Conservation (phyloP, 2,888 invertebrate genomes). For the Linnaemya tessellans region DNA sequence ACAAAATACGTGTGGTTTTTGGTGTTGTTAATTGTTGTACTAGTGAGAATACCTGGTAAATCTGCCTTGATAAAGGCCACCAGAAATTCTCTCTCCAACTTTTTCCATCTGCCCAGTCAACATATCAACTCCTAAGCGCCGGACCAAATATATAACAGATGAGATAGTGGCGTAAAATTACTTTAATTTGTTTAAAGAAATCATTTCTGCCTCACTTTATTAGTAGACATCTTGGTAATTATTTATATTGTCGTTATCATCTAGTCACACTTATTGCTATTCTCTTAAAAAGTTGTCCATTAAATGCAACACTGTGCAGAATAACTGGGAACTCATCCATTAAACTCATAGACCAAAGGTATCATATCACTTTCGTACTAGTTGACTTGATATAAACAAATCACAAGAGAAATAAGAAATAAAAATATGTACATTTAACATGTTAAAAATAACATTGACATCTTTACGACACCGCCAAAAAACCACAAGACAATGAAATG, state of each 20-base stretch:
- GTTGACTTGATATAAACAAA: slow-evolving; percentile 63
- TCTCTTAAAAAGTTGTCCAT: background rate
- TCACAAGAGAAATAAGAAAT: slow-evolving; percentile 51
- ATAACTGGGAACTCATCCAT: slow-evolving; percentile 57
- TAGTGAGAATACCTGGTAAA: too few relatives aligned
- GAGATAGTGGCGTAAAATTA: too few relatives aligned
- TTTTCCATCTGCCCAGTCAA: too few relatives aligned
- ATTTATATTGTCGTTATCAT: background rate
- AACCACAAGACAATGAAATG: slow-evolving; percentile 64
- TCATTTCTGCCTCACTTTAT: too few relatives aligned
- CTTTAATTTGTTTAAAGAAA: too few relatives aligned
- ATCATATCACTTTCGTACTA: slow-evolving; percentile 61
- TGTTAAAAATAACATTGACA: slow-evolving; percentile 72
- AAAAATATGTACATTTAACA: slow-evolving; percentile 63
- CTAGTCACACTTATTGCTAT: background rate
- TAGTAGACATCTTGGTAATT: background rate
- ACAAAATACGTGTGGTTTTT: too few relatives aligned
- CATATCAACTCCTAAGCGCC: too few relatives aligned
- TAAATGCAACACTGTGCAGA: slow-evolving; percentile 44
- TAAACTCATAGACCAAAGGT: slow-evolving; percentile 62
- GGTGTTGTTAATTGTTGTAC: too few relatives aligned
- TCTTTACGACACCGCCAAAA: slow-evolving; percentile 72
- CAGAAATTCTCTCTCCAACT: too few relatives aligned
- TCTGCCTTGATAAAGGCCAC: too few relatives aligned
- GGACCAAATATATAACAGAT: too few relatives aligned